Conservation (phyloP, 1,140 invertebrate species). For the Panulirus ornatus region DNA sequence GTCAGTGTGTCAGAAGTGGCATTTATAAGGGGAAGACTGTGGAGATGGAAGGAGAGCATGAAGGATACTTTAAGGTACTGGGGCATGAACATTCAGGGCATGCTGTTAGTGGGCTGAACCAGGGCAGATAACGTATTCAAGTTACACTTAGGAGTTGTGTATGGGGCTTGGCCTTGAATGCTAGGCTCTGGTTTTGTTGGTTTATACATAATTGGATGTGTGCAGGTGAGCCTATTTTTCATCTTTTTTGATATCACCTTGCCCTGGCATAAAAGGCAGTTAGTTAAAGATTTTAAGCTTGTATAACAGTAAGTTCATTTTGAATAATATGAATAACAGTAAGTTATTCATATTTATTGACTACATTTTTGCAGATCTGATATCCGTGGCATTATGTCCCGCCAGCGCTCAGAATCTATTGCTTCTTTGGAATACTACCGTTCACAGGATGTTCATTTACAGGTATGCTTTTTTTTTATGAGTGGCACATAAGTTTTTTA, state of each 20-base stretch:
- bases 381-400: neutral
- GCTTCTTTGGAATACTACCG: slow-evolving; percentile 19
- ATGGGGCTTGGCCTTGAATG: too few species aligned
- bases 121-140: too few species aligned
- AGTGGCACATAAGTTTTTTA: too few species aligned
- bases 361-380: slow-evolving; percentile 8
- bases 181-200: too few species aligned
- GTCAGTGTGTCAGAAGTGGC: too few species aligned
- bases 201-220: too few species aligned
- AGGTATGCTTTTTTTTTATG: neutral
- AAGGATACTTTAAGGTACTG: too few species aligned
- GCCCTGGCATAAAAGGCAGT: neutral
- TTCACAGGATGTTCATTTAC: neutral
- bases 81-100: too few species aligned
- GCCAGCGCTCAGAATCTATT: neutral
- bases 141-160: too few species aligned
- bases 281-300: neutral
- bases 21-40: too few species aligned
- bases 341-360: neutral
- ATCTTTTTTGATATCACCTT: neutral
- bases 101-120: too few species aligned
- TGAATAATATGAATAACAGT: neutral
- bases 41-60: too few species aligned
- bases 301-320: neutral
- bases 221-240: neutral